phyloP scores from a whole-genome alignment of 2,113 vertebrate species.

The Emydocephalus ijimae region DNA sequence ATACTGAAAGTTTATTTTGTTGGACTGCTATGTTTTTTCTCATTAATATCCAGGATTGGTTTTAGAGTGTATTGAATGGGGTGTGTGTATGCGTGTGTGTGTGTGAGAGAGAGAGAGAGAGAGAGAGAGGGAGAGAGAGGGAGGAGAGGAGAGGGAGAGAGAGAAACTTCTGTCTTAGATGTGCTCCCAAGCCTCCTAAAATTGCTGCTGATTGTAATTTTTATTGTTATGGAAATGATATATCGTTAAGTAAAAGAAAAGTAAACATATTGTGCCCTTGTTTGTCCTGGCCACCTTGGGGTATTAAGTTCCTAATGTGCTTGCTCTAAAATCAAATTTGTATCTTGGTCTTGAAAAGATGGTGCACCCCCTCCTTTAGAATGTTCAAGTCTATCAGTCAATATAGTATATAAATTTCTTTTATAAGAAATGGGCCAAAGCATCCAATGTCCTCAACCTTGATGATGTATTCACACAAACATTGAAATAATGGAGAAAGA shows the following conservation, averaged over 20 bases:
- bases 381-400: background rate
- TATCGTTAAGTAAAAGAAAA: background rate
- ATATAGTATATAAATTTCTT: background rate
- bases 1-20: conserved; percentile 27
- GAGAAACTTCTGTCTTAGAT: background rate
- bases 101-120: too few relatives aligned
- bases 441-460: background rate
- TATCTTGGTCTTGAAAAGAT: background rate
- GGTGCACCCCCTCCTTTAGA: background rate
- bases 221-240: background rate
- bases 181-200: background rate
- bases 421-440: background rate
- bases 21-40: background rate
- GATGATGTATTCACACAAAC: background rate
- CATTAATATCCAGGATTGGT: background rate
- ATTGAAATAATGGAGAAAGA: background rate
- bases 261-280: background rate
- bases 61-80: background rate
- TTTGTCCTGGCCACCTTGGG: background rate
- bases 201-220: background rate
- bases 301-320: background rate
- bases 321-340: background rate
- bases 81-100: too few relatives aligned
- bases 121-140: too few relatives aligned
- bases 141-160: too few relatives aligned